Evolutionary conservation across 2,113 vertebrate genomes (phyloP).

Genomic region (Sphaerodactylus townsendi): DNA sequence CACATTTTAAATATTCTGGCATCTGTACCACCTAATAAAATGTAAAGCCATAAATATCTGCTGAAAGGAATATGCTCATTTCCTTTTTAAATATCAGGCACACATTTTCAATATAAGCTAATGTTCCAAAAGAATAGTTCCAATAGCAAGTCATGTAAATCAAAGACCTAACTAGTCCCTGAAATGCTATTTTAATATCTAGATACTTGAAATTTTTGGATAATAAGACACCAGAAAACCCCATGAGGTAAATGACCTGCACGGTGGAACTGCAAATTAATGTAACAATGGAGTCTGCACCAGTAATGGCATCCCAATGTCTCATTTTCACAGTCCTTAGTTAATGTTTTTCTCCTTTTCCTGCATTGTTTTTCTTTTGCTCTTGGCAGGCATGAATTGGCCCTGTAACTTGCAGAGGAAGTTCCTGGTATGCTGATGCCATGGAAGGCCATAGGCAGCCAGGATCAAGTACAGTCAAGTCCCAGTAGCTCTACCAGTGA

Average conservation of each 20-base stretch:
- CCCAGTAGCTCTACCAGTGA: too few relatives aligned
- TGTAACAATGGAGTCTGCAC: too few relatives aligned
- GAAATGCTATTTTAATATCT: not conserved
- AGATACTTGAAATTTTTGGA: not conserved
- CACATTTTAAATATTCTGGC: conserved; percentile 6
- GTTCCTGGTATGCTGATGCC: too few relatives aligned
- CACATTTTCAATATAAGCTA: not conserved
- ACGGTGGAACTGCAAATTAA: fast-evolving
- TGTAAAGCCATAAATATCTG: conserved; percentile 8
- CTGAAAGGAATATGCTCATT: not conserved
- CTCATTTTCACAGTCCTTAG: too few relatives aligned
- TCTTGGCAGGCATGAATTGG: too few relatives aligned
- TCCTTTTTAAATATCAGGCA: conserved; percentile 2
- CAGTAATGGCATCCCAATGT: too few relatives aligned
- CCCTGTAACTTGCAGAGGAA: too few relatives aligned
- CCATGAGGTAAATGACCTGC: not conserved
- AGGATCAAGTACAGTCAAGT: too few relatives aligned
- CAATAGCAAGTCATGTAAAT: conserved; percentile 1
- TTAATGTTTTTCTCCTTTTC: too few relatives aligned
- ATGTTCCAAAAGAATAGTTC: not conserved
- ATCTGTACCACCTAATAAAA: conserved; percentile 28
- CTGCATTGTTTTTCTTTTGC: too few relatives aligned
- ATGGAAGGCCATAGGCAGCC: too few relatives aligned
- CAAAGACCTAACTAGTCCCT: conserved; percentile 3
- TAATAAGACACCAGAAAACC: not conserved